Conservation (phyloP, 1,140 invertebrate species). For the Phymorhynchus buccinoides region DNA sequence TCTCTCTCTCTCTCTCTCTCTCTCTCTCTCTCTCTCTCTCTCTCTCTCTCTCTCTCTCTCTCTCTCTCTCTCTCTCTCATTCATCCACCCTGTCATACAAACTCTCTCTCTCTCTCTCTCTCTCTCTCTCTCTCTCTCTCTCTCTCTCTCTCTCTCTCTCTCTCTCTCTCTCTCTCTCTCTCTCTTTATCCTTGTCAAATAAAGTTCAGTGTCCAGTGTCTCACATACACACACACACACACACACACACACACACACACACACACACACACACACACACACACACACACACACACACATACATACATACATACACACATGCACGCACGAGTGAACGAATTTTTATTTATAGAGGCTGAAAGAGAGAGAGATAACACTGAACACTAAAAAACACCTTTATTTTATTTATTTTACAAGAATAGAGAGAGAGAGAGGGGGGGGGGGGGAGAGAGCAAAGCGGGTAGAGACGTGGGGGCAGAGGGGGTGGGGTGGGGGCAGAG, state of each 20-base stretch:
- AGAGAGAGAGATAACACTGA: no score
- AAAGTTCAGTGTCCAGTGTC: no score
- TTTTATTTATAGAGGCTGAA: no score
- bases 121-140: neutral
- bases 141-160: neutral
- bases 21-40: neutral
- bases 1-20: neutral
- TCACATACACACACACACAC: neutral
- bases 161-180: neutral
- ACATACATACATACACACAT: neutral
- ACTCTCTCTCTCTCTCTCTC: neutral
- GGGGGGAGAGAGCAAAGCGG: no score
- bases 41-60: neutral
- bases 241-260: neutral
- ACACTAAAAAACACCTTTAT: no score
- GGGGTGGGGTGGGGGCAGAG: no score
- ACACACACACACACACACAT: neutral
- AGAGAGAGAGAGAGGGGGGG: no score
- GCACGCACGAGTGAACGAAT: no score
- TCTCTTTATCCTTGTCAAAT: neutral
- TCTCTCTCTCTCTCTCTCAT: conserved; percentile 15
- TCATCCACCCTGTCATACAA: neutral
- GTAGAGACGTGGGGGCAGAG: no score
- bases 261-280: neutral
- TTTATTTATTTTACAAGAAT: no score